Evolutionary conservation across 2,888 invertebrate genomes (phyloP).

Genomic region (Parnassius apollo): DNA sequence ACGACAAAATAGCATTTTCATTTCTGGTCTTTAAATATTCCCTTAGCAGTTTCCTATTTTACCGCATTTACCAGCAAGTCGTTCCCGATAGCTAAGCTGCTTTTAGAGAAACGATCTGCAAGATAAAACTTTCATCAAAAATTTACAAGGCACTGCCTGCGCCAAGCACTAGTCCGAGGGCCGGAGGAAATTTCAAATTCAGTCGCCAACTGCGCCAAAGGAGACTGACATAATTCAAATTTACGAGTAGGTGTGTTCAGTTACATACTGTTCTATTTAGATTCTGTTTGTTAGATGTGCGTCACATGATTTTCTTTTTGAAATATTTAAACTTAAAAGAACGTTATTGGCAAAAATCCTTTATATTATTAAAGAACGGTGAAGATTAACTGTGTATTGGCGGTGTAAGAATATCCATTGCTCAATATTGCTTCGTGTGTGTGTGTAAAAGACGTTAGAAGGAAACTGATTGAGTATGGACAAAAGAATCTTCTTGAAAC

Average conservation of each 20-base stretch:
- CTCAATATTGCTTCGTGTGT: too few species aligned
- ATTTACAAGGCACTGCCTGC: constrained; percentile 30
- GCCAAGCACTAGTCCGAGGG: constrained; percentile 23
- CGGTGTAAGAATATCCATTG: too few species aligned
- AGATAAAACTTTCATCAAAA: constrained; percentile 34
- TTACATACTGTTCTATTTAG: constrained; percentile 15
- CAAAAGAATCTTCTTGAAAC: too few species aligned
- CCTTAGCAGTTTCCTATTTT: constrained; percentile 26
- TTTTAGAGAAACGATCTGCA: constrained; percentile 26
- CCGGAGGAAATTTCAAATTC: constrained; percentile 31
- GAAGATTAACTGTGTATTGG: too few species aligned
- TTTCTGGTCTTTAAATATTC: constrained; percentile 19
- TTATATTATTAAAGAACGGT: too few species aligned
- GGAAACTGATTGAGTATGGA: too few species aligned
- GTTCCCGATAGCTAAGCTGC: constrained; percentile 29
- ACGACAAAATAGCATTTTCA: constrained; percentile 17
- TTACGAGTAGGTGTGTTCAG: constrained; percentile 30
- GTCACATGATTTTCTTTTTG: background rate
- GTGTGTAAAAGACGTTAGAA: too few species aligned
- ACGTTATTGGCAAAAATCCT: too few species aligned
- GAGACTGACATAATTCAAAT: constrained; percentile 30
- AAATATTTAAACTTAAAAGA: background rate
- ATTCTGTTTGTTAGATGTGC: background rate
- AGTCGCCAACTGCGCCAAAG: constrained; percentile 32
- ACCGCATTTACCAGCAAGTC: constrained; percentile 25